Base-by-base conservation (phyloP, 2,888 invertebrate species). In the Gastrophysa polygoni region DNA sequence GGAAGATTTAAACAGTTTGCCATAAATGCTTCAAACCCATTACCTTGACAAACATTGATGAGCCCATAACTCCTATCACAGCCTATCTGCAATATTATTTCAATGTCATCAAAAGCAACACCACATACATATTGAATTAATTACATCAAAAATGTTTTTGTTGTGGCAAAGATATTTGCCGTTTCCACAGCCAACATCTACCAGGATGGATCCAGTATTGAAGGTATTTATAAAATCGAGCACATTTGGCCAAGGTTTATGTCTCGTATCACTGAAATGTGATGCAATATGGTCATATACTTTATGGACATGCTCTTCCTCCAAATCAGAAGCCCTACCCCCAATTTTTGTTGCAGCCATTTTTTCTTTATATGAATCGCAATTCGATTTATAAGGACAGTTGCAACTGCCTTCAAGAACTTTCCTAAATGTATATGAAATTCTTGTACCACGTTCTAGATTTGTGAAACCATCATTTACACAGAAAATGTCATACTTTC, bases 151-250 rank as follows among this genome's bases (percentile, higher is more conserved):
- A 54, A 89, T 83, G 66, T 85, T 82, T 32, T 78, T 74, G 67
- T 88, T 87, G 1, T 82, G 77, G 55, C 88, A 85, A 58, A 99
- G 86, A 81, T 99, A 98, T 85, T 99, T 99, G 43, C 98, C 99
- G 84, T 99, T 99, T 8, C 99, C 99, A 81, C 98, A 97, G 5
- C 99, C 99, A 34, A 98, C 88, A 82, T 99, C 99, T 3, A 96
- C 77, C 11, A 98, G 78, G 8, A 96, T 77, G 1, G 91, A 87
- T 0, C 92, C 93, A 0, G 79, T 61, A 0, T 86, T 79, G 67
- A 95, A 87, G 4, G 82, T 83, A 14, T 85, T 80, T 24, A 96
- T 82, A 82, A 98, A 99, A 68, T 90, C 83, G 0, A 88, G 83
- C 0, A 99, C 96, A 68, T 89, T 89, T 0, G 96, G 97, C 99